Evolutionary conservation across 2,113 vertebrate genomes (phyloP).

Genomic region (Salminus brasiliensis): DNA sequence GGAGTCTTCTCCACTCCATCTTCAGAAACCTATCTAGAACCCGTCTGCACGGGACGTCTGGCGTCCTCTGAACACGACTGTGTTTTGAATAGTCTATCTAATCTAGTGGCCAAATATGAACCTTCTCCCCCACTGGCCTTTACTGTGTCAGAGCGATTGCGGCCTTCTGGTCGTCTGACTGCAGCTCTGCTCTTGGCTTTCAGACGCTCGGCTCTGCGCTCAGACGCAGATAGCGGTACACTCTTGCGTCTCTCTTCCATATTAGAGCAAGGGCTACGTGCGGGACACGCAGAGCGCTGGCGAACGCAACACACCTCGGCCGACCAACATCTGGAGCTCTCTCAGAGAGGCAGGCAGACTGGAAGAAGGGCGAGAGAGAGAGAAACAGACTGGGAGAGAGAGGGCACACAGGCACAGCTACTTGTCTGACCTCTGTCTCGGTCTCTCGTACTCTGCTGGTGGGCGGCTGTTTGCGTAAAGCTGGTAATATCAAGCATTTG

Average conservation of each 20-base stretch:
- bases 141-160: conserved; percentile 26
- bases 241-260: conserved; percentile 17
- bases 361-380: not conserved
- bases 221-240: not conserved
- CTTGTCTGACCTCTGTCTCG: conserved; percentile 21
- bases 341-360: not conserved
- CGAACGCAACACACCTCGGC: conserved; percentile 36
- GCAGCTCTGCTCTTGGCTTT: not conserved
- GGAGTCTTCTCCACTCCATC: too few relatives aligned
- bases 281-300: not conserved
- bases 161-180: conserved; percentile 3
- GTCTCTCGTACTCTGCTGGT: conserved; percentile 1
- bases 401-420: conserved; percentile 37
- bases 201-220: not conserved
- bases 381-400: too few relatives aligned
- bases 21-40: not conserved
- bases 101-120: conserved; percentile 25
- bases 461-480: conserved; percentile 44
- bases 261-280: conserved; percentile 40
- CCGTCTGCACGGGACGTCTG: not conserved
- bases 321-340: conserved; percentile 41
- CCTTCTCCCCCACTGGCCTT: conserved; percentile 7
- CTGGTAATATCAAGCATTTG: conserved; percentile 52
- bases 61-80: not conserved
- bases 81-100: conserved; percentile 32